These are phyloP conservation scores for Pediacus dermestoides DNA, from an alignment of 2,888 invertebrate genomes.

Conservation along the genomic window DNA sequence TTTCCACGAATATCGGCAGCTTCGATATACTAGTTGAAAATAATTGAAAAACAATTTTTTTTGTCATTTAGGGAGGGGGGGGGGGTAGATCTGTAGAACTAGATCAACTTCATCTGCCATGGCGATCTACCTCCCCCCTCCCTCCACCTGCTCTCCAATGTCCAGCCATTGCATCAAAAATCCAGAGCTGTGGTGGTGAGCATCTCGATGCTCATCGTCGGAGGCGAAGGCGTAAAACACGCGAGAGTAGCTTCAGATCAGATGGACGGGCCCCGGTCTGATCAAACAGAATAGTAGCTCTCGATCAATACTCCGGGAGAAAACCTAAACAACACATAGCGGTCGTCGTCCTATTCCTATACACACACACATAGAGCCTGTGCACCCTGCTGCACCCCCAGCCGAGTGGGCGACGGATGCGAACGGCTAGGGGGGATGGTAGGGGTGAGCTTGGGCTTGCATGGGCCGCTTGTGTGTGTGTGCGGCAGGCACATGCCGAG, in stretches of 20 bases:
- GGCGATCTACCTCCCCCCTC: no score
- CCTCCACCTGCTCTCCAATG: no score
- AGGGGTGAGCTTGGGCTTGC: neutral
- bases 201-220: no score
- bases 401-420: neutral
- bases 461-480: slow-evolving; percentile 2
- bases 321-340: slow-evolving; percentile 40
- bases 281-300: slow-evolving; percentile 36
- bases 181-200: no score
- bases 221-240: slow-evolving; percentile 1
- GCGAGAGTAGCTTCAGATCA: slow-evolving; percentile 4
- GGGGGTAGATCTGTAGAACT: no score
- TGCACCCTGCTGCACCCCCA: slow-evolving; percentile 5
- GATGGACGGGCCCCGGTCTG: slow-evolving; percentile 37
- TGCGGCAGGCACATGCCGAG: slow-evolving; percentile 16
- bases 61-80: no score
- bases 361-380: neutral
- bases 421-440: no score
- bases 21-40: no score
- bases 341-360: slow-evolving; percentile 26
- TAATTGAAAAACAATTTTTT: no score
- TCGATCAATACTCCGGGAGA: slow-evolving; percentile 39
- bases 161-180: no score
- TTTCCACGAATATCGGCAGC: no score
- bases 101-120: no score